Evolutionary conservation across 1,140 invertebrate genomes (phyloP), one percentile per base, ranked within the genome.

Genomic region (Bombus sylvicola): DNA sequence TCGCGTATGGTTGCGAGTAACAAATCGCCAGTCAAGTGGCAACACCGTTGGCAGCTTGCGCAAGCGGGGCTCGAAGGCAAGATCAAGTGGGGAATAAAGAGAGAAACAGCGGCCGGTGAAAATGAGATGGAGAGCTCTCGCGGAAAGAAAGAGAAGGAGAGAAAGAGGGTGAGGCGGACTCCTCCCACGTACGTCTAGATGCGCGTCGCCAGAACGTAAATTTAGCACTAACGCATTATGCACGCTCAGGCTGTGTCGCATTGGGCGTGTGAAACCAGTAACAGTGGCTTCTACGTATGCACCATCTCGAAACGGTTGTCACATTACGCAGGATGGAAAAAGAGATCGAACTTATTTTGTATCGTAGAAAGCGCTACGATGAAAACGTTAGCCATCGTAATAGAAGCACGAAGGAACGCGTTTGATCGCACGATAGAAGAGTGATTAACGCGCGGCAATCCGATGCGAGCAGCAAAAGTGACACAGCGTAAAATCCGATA

Each of bases 11-110:
- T 94, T 92, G 94, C 93, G 91, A 89, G 92, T 94, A 95, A 95
- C 94, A 95, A 95, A 95, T 95, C 92, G 94, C 93, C 93, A 94
- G 93, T 95, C 94, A 94, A 94, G 93, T 95, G 94, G 93, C 92
- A 94, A 94, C 94, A 94, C 88, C 91, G 93, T 91, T 92, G 91
- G 92, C 90, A 89, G 89, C 88, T 93, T 92, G 90, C 91, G 92
- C 92, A 92, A 93, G 88, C 87, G 86, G 81, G 57, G 66, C 72
- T 73, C 69, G 73, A 79, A 18, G 59, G 81, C 41, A 83, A 83
- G 85, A 82, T 82, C 81, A 37, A 84, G 69, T 0, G 69, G 41
- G 34, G 34, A 41, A 31, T 10, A 57, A 64, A 37, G 57, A 68
- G 68, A 77, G 72, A 39, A 22, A 39, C 12, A 62, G 69, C 59